Evolutionary conservation across 1,140 invertebrate genomes (phyloP), one percentile per base, ranked within the genome.

Genomic region (Hestina assimilis): DNA sequence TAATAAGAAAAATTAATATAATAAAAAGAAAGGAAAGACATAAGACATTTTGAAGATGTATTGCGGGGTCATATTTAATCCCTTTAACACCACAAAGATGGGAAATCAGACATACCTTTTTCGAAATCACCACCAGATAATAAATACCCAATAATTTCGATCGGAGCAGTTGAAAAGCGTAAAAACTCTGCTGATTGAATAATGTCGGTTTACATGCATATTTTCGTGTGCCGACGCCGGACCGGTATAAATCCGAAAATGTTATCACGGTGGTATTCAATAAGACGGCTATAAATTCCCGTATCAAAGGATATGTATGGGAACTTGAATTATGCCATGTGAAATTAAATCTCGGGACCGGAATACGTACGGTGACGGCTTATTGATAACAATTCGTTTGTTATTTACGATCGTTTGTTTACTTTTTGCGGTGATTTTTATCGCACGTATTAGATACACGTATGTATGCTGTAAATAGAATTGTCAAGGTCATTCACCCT

Each of bases 241-340:
- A 35, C 57, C 52, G 46, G 55, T 66, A 63, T 67, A 68, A 70
- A 67, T 67, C 58, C 62, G 61, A 43, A 68, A 69, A 59, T 69
- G n/a, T 72, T 74, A 71, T 64, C 73, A 53, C 59, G 60, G 62
- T 72, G 55, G 58, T 63, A 66, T 71, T 66, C 70, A 77, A 77
- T 77, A 76, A 69, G 74, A 50, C 35, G 31, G 68, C 65, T 50
- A 79, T 82, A 82, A 82, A 82, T 82, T 74, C 57, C 48, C 55
- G 75, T 72, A 82, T 82, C 71, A 73, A 64, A 64, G 53, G 59
- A 53, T 65, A 23, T 65, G 61, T 52, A 38, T 24, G 50, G 21
- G 24, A 35, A 28, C 35, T 42, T 42, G 50, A 52, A 42, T 23
- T 42, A 42, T 40, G 38, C 45, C 11, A 24, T 43, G 45, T 50